These are phyloP conservation scores for Drosophila formosana DNA, from an alignment of 2,888 invertebrate species.

Conservation along the genomic window DNA sequence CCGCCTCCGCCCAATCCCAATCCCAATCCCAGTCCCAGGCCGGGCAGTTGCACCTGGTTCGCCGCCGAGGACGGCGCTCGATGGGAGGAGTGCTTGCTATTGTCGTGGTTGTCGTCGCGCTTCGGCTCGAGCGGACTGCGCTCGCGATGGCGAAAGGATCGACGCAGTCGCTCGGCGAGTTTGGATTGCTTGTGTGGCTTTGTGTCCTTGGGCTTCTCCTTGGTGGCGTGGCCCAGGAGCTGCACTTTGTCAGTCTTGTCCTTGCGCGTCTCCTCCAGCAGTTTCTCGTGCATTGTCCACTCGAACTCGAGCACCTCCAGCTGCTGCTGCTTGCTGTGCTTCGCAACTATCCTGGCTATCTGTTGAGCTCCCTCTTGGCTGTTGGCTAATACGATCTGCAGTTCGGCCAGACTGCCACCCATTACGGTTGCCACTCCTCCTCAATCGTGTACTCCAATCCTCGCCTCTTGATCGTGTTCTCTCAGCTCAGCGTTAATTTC, in stretches of 20 bases:
- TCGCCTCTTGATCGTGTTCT: neutral
- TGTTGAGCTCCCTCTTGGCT: slow-evolving; percentile 33
- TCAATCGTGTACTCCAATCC: neutral
- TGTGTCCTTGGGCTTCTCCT: slow-evolving; percentile 67
- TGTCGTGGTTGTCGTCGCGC: slow-evolving; percentile 49
- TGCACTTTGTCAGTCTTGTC: slow-evolving; percentile 73
- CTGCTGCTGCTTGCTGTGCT: slow-evolving; percentile 15
- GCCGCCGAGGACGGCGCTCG: slow-evolving; percentile 11
- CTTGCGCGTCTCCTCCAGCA: slow-evolving; percentile 71
- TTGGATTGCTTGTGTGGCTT: slow-evolving; percentile 74
- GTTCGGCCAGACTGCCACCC: slow-evolving; percentile 84
- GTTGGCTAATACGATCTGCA: slow-evolving; percentile 70
- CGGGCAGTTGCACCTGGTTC: slow-evolving; percentile 63
- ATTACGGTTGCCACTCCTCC: slow-evolving; percentile 75
- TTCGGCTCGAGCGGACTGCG: slow-evolving; percentile 77
- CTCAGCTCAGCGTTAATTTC: neutral
- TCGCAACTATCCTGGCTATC: slow-evolving; percentile 25
- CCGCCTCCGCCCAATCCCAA: slow-evolving; percentile 37
- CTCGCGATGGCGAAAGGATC: slow-evolving; percentile 80
- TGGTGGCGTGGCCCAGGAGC: slow-evolving; percentile 64
- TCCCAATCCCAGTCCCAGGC: slow-evolving; percentile 45
- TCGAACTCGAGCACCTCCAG: slow-evolving; percentile 24
- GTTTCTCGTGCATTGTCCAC: slow-evolving; percentile 81
- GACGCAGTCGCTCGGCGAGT: slow-evolving; percentile 79
- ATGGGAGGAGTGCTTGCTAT: slow-evolving; percentile 14